Conservation (phyloP, 2,797 vertebrate species). For the Sternarchorhynchus goeldii region DNA sequence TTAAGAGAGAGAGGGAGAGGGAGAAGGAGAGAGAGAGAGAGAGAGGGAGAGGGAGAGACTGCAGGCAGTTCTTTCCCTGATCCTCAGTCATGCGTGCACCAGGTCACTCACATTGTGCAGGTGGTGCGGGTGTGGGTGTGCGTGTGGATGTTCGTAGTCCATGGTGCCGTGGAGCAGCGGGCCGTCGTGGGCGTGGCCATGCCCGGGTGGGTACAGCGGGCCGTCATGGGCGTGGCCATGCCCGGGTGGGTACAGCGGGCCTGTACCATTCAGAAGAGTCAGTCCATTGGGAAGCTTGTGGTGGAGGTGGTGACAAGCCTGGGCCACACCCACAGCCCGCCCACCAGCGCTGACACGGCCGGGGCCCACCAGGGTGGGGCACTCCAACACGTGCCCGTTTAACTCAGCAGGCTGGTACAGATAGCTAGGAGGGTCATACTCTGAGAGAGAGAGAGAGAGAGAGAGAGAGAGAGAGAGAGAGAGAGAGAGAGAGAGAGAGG, state of each 20-base stretch:
- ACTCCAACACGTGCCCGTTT: slow-evolving; percentile 86
- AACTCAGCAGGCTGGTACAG: slow-evolving; percentile 87
- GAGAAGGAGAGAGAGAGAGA: too few species aligned
- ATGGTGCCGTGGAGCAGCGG: slow-evolving; percentile 69
- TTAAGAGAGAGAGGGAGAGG: too few species aligned
- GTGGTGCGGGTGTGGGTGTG: slow-evolving; percentile 75
- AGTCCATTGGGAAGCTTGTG: slow-evolving; percentile 82
- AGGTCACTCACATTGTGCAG: slow-evolving; percentile 74
- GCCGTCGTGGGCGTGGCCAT: slow-evolving; percentile 71
- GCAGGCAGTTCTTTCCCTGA: too few species aligned
- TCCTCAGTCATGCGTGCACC: slow-evolving; percentile 21
- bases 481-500: too few species aligned
- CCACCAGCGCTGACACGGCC: slow-evolving; percentile 77
- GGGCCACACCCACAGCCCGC: slow-evolving; percentile 75
- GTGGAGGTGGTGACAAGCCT: slow-evolving; percentile 85
- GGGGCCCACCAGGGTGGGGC: slow-evolving; percentile 78
- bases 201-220: slow-evolving; percentile 71
- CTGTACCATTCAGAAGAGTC: slow-evolving; percentile 75
- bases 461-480: not conserved
- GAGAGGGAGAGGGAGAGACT: too few species aligned
- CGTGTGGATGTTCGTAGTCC: slow-evolving; percentile 80
- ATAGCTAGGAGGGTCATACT: slow-evolving; percentile 89
- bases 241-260: slow-evolving; percentile 70
- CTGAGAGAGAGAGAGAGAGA: slow-evolving; percentile 62
- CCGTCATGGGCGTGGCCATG: slow-evolving; percentile 70